These are phyloP conservation scores for Triplophysa rosa DNA, from an alignment of 2,113 vertebrate species.

Conservation along the genomic window DNA sequence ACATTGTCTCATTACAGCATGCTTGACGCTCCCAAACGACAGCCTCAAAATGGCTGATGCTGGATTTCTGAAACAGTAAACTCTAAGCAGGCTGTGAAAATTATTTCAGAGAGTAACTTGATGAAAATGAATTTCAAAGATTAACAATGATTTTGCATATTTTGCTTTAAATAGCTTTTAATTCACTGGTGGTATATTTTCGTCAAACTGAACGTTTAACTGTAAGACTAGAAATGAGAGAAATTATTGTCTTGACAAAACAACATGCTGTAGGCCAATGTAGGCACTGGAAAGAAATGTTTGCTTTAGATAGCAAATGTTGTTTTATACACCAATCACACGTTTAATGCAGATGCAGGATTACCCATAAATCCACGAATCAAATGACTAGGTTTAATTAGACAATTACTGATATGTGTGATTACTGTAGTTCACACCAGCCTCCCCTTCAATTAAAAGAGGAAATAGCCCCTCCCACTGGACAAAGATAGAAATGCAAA, in stretches of 20 bases:
- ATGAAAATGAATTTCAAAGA: background rate
- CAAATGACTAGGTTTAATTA: conserved; percentile 7
- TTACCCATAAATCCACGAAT: background rate
- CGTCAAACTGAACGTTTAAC: background rate
- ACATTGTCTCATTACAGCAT: conserved; percentile 29
- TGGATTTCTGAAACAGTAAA: background rate
- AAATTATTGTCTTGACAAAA: background rate
- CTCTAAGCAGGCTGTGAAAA: background rate
- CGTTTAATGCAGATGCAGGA: background rate
- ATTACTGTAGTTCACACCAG: background rate
- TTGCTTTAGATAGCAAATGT: background rate
- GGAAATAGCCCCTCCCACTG: conserved; percentile 74
- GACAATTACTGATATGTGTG: background rate
- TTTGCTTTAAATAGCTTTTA: background rate
- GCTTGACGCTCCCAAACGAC: conserved; percentile 20
- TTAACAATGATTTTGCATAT: too few relatives aligned
- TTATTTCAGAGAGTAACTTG: conserved; percentile 6
- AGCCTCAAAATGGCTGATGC: conserved; percentile 27
- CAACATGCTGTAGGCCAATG: background rate
- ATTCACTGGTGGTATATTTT: background rate
- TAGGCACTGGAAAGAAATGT: too few relatives aligned
- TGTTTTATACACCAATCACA: background rate
- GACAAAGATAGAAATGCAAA: conserved; percentile 71
- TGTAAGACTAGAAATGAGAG: background rate
- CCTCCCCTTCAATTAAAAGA: conserved; percentile 37